Evolutionary conservation across 2,888 invertebrate species (phyloP), one percentile per base, ranked within the genome.

Genomic region (Horisme vitalbata): DNA sequence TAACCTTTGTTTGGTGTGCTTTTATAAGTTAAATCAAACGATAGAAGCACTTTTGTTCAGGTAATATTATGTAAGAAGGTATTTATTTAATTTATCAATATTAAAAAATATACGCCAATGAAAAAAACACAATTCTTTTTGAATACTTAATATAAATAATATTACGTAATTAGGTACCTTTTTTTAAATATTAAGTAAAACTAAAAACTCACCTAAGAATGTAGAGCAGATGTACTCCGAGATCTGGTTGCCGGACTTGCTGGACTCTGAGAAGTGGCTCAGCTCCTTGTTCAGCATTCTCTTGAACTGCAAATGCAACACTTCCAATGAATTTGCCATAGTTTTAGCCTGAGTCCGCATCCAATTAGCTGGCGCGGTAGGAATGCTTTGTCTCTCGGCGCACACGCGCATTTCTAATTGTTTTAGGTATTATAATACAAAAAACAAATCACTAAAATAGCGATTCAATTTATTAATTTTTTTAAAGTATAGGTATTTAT

Each of bases 231-330:
- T 98, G 91, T 98, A 99, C 88, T 99, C 99, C 49, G 99, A 99
- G 83, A 99, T 98, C 93, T 99, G 99, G 91, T 99, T 98, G 75
- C 99, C 99, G 65, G 99, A 98, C 91, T 96, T 98, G 91, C 98
- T 98, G 61, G 98, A 98, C 89, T 99, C 99, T 58, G 99, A 99
- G 91, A 99, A 99, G 89, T 99, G 99, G 78, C 97, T 97, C 75
- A 99, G 92, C 91, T 99, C 99, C 92, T 99, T 97, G 92, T 99
- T 99, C 87, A 99, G 94, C 98, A 99, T 99, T 83, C 98, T 95
- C 91, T 99, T 99, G 93, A 99, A 99, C 99, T 99, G 94, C 65
- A 83, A 81, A 65, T 80, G 86, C 74, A 88, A 86, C 61, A 85
- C 65, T 65, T 86, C 84, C 63, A 88, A 78, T 79, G 84, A 86